Conservation (phyloP, 1,140 invertebrate genomes). For the Heliconius eleuchia region DNA sequence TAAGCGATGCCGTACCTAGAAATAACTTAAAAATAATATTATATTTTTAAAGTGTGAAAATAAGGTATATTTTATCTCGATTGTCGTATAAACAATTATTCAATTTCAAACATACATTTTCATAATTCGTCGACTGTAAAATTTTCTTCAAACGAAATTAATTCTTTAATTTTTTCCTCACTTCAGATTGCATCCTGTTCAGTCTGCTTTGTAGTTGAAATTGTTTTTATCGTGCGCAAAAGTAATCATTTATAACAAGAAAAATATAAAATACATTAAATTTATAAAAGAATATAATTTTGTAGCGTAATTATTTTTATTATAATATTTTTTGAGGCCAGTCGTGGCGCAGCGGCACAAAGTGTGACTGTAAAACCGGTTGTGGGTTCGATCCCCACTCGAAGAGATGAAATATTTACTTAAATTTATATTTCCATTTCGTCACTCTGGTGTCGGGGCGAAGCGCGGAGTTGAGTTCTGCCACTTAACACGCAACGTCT, state of each 20-base stretch:
- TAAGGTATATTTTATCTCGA: not conserved
- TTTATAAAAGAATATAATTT: not conserved
- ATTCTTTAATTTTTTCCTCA: constrained; percentile 11
- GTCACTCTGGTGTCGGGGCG: too few relatives aligned
- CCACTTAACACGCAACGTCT: too few relatives aligned
- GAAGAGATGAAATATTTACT: too few relatives aligned
- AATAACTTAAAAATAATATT: not conserved
- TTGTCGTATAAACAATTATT: constrained; percentile 1
- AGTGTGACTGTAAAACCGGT: too few relatives aligned
- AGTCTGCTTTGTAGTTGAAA: not conserved
- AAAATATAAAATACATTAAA: not conserved
- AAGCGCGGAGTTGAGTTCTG: too few relatives aligned
- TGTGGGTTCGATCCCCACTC: too few relatives aligned
- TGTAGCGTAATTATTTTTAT: not conserved
- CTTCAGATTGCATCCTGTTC: not conserved
- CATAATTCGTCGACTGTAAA: constrained; percentile 3
- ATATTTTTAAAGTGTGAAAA: not conserved
- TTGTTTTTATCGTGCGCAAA: not conserved
- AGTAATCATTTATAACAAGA: not conserved
- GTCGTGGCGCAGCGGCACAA: too few relatives aligned
- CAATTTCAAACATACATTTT: not conserved
- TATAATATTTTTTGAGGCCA: too few relatives aligned
- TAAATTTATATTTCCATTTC: too few relatives aligned
- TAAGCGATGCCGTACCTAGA: not conserved
- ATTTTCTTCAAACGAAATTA: constrained; percentile 6